Evolutionary conservation across 1,140 invertebrate species (phyloP).

Genomic region (Drosophila busckii): DNA sequence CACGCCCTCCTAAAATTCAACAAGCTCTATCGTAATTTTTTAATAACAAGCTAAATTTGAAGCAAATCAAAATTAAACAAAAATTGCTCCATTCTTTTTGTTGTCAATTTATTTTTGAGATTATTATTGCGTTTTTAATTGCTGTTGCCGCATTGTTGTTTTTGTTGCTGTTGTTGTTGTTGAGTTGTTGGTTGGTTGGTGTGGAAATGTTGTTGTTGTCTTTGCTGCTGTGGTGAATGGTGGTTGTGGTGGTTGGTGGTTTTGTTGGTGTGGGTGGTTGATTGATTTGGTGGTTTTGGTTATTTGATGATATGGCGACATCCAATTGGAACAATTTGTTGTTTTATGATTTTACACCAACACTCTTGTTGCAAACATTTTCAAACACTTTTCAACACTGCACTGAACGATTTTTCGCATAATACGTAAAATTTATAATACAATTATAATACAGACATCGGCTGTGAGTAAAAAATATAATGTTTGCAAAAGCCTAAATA

Average conservation of each 20-base stretch:
- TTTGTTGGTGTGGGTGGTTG: slow-evolving; percentile 11
- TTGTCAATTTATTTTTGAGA: slow-evolving; percentile 12
- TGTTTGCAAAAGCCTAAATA: too few relatives aligned
- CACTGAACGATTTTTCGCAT: too few relatives aligned
- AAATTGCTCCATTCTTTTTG: slow-evolving; percentile 56
- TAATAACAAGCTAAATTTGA: slow-evolving; percentile 3
- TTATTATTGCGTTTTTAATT: slow-evolving; percentile 22
- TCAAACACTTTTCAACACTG: too few relatives aligned
- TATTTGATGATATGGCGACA: slow-evolving; percentile 24
- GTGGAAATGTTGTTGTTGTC: slow-evolving; percentile 37
- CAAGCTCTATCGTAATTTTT: slow-evolving; percentile 1
- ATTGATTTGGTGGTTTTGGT: slow-evolving; percentile 29
- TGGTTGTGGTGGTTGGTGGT: slow-evolving; percentile 25
- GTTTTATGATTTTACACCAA: too few relatives aligned
- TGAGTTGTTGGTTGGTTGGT: slow-evolving; percentile 37
- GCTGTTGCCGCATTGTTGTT: slow-evolving; percentile 23
- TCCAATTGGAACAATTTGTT: slow-evolving; percentile 55
- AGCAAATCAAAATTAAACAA: slow-evolving; percentile 12
- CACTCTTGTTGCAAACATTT: too few relatives aligned
- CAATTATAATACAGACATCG: too few relatives aligned
- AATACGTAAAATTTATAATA: too few relatives aligned
- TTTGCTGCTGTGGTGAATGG: slow-evolving; percentile 60
- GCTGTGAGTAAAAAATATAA: too few relatives aligned
- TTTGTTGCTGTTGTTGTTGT: slow-evolving; percentile 26
- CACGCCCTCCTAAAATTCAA: slow-evolving; percentile 8